Percentiles rank a stretch among this genome's conserved stretches.
Conservation (phyloP, 2,113 vertebrate species). For the Prionailurus bengalensis region DNA sequence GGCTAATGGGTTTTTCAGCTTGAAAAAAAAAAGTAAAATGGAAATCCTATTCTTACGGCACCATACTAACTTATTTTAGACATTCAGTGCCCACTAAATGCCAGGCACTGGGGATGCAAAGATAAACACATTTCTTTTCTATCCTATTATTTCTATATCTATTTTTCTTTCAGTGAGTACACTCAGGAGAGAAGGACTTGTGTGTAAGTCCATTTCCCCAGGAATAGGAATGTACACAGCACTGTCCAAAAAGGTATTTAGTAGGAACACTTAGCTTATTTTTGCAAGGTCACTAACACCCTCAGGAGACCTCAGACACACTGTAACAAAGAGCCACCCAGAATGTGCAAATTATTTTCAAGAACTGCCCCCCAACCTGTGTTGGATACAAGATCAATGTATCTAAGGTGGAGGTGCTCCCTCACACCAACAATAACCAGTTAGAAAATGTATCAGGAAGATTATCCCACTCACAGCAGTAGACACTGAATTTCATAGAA, state of each 20-base stretch:
- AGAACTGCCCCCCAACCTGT: neutral
- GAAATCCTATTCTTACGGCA: neutral
- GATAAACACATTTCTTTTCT: neutral
- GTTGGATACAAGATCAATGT: neutral
- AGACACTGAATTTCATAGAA: neutral
- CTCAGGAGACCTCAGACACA: neutral
- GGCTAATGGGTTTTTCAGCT: neutral
- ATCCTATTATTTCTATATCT: no score
- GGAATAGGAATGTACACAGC: neutral
- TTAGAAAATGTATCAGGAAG: neutral
- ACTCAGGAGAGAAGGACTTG: neutral
- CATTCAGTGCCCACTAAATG: neutral
- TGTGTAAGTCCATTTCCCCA: neutral
- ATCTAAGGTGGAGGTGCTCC: neutral
- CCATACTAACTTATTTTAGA: neutral
- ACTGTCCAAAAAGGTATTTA: neutral
- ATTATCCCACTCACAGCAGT: neutral
- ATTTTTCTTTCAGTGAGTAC: neutral
- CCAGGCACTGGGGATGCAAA: neutral
- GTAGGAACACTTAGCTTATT: neutral
- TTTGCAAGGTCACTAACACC: neutral
- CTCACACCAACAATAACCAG: neutral
- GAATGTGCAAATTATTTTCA: neutral
- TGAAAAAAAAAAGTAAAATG: neutral
- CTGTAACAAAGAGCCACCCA: neutral